These are phyloP conservation scores for Caerostris extrusa DNA, from an alignment of 1,140 invertebrate genomes.

Conservation along the genomic window DNA sequence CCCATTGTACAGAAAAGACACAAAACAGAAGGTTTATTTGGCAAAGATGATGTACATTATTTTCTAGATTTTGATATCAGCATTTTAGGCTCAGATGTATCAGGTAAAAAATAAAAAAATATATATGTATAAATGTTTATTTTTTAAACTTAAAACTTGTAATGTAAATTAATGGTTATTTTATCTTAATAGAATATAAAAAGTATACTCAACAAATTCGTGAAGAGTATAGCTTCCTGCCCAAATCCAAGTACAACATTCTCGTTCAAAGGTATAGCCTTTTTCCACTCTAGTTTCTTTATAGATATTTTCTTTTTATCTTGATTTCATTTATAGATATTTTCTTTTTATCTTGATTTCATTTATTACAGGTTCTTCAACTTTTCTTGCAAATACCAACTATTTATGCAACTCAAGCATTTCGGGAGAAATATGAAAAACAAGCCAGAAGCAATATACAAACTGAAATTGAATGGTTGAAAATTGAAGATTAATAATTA, in stretches of 20 bases:
- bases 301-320: background rate
- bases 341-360: background rate
- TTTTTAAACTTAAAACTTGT: background rate
- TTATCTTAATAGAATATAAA: conserved; percentile 81
- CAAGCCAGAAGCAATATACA: conserved; percentile 85
- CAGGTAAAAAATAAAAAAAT: conserved; percentile 78
- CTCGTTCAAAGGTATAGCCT: conserved; percentile 84
- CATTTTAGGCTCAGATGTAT: conserved; percentile 83
- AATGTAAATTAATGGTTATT: background rate
- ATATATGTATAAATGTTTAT: background rate
- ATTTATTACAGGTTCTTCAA: conserved; percentile 83
- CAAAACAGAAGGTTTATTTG: conserved; percentile 83
- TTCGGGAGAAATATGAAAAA: conserved; percentile 84
- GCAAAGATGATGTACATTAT: conserved; percentile 85
- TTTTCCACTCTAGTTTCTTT: conserved; percentile 14
- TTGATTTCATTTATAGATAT: background rate
- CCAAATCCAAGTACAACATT: conserved; percentile 83
- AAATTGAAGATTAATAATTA: background rate
- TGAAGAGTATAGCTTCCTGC: conserved; percentile 84
- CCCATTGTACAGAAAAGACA: conserved; percentile 85
- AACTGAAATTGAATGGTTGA: conserved; percentile 83
- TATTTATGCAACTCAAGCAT: conserved; percentile 86
- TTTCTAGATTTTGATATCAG: conserved; percentile 86
- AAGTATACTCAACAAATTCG: conserved; percentile 83
- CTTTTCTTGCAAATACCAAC: conserved; percentile 86